These are phyloP conservation scores for Equus przewalskii DNA, from an alignment of 2,113 vertebrate genomes.

Conservation along the genomic window DNA sequence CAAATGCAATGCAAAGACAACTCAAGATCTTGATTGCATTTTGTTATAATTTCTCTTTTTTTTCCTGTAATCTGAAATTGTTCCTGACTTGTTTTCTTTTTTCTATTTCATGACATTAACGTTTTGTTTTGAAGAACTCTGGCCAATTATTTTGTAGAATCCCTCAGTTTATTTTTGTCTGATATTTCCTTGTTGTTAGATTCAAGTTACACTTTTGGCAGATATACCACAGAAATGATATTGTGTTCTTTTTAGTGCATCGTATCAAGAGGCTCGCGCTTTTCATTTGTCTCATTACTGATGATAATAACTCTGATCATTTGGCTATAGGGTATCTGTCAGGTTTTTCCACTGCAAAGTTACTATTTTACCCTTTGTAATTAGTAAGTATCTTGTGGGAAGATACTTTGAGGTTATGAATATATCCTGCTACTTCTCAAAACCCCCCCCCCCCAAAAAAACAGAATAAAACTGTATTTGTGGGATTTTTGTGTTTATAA, in stretches of 20 bases:
- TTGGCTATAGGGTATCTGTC: not conserved
- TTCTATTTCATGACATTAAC: not conserved
- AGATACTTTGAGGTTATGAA: not conserved
- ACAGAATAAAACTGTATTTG: not conserved
- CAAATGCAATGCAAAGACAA: not conserved
- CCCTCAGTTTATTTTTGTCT: not conserved
- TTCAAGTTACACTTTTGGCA: not conserved
- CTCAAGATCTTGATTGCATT: not conserved
- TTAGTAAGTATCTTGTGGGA: not conserved
- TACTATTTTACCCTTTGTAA: not conserved
- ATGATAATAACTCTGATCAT: not conserved
- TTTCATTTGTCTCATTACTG: not conserved
- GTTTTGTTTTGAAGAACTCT: not conserved
- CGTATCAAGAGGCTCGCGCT: not conserved
- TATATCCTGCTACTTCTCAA: not conserved
- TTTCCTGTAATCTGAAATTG: not conserved
- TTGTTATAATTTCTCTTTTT: not conserved
- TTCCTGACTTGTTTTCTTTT: not conserved
- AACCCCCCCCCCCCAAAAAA: not conserved
- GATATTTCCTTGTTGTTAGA: not conserved
- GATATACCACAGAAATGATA: not conserved
- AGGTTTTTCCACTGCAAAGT: not conserved
- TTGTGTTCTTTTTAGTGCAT: not conserved
- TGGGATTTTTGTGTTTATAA: not conserved
- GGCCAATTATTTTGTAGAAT: not conserved